Base-by-base conservation (phyloP, 2,797 vertebrate genomes). In the Argyrosomus regius region DNA sequence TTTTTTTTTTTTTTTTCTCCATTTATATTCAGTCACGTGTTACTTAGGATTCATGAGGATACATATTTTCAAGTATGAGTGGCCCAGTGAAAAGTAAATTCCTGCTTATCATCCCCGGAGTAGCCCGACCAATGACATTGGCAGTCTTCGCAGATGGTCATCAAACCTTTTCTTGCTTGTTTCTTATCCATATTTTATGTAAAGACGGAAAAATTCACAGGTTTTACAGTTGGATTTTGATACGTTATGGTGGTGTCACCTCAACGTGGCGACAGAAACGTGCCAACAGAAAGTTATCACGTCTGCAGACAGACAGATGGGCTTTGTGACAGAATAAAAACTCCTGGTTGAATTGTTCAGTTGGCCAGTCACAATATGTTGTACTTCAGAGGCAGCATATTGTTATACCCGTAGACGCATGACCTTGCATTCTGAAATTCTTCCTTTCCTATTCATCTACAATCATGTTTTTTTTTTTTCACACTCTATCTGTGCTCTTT, bases 11-110 rank as follows among this genome's bases (percentile, higher is more conserved):
- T 3, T 22, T 39, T 9, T 13, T 66, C 46, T 26, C 18, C 39
- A 57, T 84, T 67, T 72, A 65, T 67, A 56, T 85, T 84, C 61
- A 62, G 48, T 71, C 70, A 76, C 41, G 61, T 57, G 78, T 69
- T 52, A 4, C 53, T 73, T 52, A 4, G 76, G 69, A 67, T 72
- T 65, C 70, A 65, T 1, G 31, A 74, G 58, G 41, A 80, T 52
- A 45, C 68, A 11, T 24, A 39, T 62, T 76, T 53, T 81, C 14
- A 79, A 72, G 31, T 43, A 26, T 57, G 50, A 65, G 68, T 26
- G 54, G 53, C 62, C 43, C 28, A 68, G 16, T 57, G n/a, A 26
- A 13, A 74, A 65, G 64, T 56, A 16, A 49, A 10, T 26, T 1
- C 39, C 61, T 53, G 52, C 49, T 4, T 48, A 39, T 74, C 49